Percentiles rank a stretch among this genome's conserved stretches.
Conservation (phyloP, 2,113 vertebrate genomes). For the Odontophorus gujanensis region DNA sequence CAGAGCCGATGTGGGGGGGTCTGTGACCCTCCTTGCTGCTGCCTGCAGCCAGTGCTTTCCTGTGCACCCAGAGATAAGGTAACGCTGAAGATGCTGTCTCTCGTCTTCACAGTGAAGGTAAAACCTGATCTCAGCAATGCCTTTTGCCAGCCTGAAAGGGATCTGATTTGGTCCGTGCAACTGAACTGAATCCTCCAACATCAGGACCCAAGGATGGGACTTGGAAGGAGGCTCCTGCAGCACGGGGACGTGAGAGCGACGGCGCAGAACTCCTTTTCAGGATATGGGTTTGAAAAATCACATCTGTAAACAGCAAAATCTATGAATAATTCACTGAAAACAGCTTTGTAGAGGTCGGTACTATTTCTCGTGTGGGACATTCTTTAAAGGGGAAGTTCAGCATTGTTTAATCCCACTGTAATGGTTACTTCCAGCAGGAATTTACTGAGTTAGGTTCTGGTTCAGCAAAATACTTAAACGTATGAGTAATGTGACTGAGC, state of each 20-base stretch:
- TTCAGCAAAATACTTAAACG: not conserved
- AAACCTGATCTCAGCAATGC: not conserved
- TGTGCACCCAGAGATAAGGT: not conserved
- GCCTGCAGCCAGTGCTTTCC: not conserved
- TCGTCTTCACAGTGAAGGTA: not conserved
- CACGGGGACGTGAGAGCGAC: not conserved
- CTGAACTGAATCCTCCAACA: not conserved
- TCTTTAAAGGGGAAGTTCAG: not conserved
- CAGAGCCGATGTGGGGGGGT: not conserved
- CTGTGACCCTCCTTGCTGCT: not conserved
- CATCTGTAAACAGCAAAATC: not conserved
- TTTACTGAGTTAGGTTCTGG: not conserved
- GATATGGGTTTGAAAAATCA: not conserved
- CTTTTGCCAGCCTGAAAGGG: not conserved
- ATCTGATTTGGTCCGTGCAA: rapidly evolving
- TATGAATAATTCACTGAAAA: not conserved
- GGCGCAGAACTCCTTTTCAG: too few relatives aligned
- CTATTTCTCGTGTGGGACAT: rapidly evolving
- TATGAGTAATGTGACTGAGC: not conserved
- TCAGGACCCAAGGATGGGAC: not conserved
- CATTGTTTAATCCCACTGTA: not conserved
- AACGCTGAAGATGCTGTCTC: not conserved
- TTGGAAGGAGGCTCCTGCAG: not conserved
- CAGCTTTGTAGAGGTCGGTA: not conserved
- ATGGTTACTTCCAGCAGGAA: not conserved